Evolutionary conservation across 2,113 vertebrate species (phyloP).

Genomic region (Holacanthus passer): DNA sequence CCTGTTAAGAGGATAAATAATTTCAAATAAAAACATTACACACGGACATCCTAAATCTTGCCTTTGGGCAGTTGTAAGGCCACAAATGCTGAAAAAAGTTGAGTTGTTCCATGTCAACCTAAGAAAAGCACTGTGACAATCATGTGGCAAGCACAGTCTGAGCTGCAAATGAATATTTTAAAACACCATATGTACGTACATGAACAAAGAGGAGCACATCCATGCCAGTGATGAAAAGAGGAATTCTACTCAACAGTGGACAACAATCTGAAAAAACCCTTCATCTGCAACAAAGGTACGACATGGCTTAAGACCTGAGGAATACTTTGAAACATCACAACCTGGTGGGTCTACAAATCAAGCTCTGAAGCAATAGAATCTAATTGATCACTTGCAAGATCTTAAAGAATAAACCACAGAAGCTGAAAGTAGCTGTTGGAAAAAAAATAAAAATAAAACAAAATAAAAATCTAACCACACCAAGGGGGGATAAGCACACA

Average conservation of each 20-base stretch:
- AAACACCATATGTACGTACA: conserved; percentile 41
- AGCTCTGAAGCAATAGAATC: conserved; percentile 43
- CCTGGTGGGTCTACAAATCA: conserved; percentile 47
- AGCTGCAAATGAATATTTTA: conserved; percentile 39
- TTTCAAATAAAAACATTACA: conserved; percentile 54
- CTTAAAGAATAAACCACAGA: conserved; percentile 61
- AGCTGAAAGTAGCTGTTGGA: conserved; percentile 57
- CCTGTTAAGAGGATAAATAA: conserved; percentile 61
- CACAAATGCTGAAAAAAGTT: conserved; percentile 67
- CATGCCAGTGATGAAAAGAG: conserved; percentile 58
- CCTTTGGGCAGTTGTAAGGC: conserved; percentile 70
- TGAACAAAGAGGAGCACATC: conserved; percentile 54
- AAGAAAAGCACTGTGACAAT: conserved; percentile 63
- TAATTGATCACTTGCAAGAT: conserved; percentile 78
- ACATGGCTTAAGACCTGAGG: conserved; percentile 78
- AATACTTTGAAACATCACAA: conserved; percentile 66
- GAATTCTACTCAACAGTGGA: conserved; percentile 41
- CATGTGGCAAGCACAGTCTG: conserved; percentile 37
- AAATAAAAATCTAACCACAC: conserved; percentile 36
- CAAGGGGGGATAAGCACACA: neutral
- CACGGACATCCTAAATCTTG: conserved; percentile 51
- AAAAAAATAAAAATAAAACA: too few species aligned
- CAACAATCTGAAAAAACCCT: conserved; percentile 61
- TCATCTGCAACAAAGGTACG: conserved; percentile 72
- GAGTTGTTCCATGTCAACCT: conserved; percentile 59